Evolutionary conservation across 2,888 invertebrate species (phyloP).

Genomic region (Entomobrya proxima): DNA sequence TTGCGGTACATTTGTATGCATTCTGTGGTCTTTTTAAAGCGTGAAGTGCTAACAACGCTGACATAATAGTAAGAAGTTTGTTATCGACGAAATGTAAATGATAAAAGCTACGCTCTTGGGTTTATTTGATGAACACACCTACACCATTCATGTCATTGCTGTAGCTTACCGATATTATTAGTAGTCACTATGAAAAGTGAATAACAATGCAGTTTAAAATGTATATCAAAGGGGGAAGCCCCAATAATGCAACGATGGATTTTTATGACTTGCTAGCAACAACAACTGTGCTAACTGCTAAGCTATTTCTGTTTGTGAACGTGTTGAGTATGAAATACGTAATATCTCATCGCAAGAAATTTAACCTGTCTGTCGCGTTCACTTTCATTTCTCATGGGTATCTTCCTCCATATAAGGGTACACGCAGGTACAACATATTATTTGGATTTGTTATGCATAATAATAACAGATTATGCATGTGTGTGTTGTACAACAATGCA

Average conservation of each 20-base stretch:
- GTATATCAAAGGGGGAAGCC: conserved; percentile 35
- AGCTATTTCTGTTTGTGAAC: conserved; percentile 5
- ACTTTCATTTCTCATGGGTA: conserved; percentile 63
- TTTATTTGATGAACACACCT: conserved; percentile 27
- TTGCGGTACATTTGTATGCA: not conserved
- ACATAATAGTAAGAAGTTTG: not conserved
- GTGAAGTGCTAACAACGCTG: not conserved
- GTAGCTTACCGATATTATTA: not conserved
- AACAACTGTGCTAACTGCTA: not conserved
- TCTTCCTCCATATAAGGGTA: conserved; percentile 61
- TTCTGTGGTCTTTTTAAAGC: not conserved
- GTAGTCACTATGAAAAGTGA: not conserved
- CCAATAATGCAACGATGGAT: conserved; percentile 55
- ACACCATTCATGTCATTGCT: not conserved
- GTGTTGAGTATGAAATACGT: not conserved
- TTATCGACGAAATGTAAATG: conserved; percentile 41
- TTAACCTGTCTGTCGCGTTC: conserved; percentile 57
- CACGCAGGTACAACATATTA: conserved; percentile 2
- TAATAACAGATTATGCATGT: not conserved
- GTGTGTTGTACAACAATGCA: not conserved
- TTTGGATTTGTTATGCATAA: conserved; percentile 30
- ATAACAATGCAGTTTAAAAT: conserved; percentile 41
- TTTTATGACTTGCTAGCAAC: conserved; percentile 48
- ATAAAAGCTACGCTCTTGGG: conserved; percentile 43
- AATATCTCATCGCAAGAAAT: conserved; percentile 36